Evolutionary conservation across 2,888 invertebrate genomes (phyloP), one percentile per base, ranked within the genome.

Genomic region (Phrixothrix hirtus): DNA sequence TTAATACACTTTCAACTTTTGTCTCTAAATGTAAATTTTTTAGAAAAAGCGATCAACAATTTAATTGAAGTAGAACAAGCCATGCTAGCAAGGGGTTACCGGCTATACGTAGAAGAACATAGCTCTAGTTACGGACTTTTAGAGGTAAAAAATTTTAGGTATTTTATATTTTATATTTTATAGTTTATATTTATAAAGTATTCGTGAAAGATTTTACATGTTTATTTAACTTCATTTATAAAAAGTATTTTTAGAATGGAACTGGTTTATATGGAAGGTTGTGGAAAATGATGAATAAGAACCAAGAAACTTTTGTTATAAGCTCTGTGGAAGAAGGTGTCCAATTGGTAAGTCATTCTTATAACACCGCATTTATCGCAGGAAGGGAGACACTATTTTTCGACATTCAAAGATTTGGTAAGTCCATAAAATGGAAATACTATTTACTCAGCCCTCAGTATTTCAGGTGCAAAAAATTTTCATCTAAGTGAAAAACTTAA

Each of bases 401-500:
- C 60, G 88, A 89, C 67, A 86, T 87, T 39, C 86, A 86, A 67
- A 78, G 87, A 75, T 87, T 87, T 72, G 88, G 88, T 85, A 77
- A 62, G n/a, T 2, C n/a, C n/a, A n/a, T n/a, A n/a, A n/a, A n/a
- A n/a, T n/a, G n/a, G n/a, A n/a, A n/a, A n/a, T n/a, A n/a, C n/a
- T n/a, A n/a, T n/a, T n/a, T n/a, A n/a, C n/a, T 11, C 21, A 10
- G 16, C 17, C 25, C 9, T 41, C n/a, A 10, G 46, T 51, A 34
- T 55, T 45, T 45, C 70, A 85, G 85, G 85, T 6, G 77, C 82
- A 0, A 79, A 81, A 61, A 81, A 85, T 73, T 86, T 88, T 71
- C 88, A 89, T 74, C 72, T 89, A 38, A 88, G 88, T 63, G 87
- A 88, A 67, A 88, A 88, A 71, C 75, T 89, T 6, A 87, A 87